Conservation (phyloP, 2,888 invertebrate genomes). For the Mactromeris polynyma region DNA sequence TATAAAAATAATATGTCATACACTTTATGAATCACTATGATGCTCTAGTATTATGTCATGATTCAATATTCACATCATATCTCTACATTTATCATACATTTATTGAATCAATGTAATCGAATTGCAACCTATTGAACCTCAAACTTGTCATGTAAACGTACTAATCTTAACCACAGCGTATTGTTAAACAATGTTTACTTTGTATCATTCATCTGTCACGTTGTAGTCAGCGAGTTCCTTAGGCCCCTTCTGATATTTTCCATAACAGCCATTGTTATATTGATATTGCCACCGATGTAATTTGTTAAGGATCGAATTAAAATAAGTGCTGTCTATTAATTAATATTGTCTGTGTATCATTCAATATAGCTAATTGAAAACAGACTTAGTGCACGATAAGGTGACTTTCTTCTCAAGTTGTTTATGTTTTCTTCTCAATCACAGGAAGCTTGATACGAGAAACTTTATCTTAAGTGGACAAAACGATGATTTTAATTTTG, state of each 20-base stretch:
- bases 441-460: neutral
- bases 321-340: no score
- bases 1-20: neutral
- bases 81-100: neutral
- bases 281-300: no score
- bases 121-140: neutral
- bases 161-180: neutral
- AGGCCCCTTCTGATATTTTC: no score
- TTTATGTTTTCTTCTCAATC: no score
- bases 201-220: neutral
- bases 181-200: constrained; percentile 10
- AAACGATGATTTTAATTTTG: neutral
- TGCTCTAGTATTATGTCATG: neutral
- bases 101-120: neutral
- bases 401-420: no score
- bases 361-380: no score
- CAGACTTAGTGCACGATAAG: no score
- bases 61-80: neutral
- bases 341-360: no score
- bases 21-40: neutral
- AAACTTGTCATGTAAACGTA: neutral
- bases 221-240: neutral
- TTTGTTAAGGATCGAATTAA: no score
- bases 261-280: no score
- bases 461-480: neutral